Conservation (phyloP, 2,888 invertebrate species). For the Nomada fabriciana region DNA sequence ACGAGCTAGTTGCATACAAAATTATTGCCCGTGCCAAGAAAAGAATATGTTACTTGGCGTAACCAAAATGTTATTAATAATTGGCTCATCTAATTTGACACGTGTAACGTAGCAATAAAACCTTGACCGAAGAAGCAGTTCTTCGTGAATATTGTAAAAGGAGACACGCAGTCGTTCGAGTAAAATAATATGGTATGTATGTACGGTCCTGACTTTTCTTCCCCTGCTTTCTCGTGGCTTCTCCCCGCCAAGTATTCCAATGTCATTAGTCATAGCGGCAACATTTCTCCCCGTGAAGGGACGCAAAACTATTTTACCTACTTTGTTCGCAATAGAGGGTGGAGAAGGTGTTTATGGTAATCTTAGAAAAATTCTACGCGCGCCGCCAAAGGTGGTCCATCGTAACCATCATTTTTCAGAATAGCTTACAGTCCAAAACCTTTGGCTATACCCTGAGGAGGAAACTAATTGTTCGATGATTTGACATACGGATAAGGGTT, state of each 20-base stretch:
- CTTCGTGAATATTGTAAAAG: not conserved
- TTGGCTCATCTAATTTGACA: not conserved
- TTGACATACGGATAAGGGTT: not conserved
- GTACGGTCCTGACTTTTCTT: constrained; percentile 70
- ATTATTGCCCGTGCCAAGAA: not conserved
- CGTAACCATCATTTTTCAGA: constrained; percentile 72
- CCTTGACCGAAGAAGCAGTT: not conserved
- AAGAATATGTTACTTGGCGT: too few relatives aligned
- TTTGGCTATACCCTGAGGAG: constrained; percentile 9
- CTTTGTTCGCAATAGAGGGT: constrained; percentile 69
- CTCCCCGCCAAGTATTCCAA: constrained; percentile 49
- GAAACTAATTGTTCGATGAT: constrained; percentile 35
- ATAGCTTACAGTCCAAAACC: constrained; percentile 36
- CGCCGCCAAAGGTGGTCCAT: constrained; percentile 72
- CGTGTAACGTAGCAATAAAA: not conserved
- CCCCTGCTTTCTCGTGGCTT: constrained; percentile 66
- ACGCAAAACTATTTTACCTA: constrained; percentile 75
- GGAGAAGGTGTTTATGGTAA: constrained; percentile 80
- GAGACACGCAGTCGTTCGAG: not conserved
- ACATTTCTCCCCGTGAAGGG: constrained; percentile 70
- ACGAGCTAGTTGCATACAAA: too few relatives aligned
- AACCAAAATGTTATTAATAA: not conserved
- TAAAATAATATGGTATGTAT: not conserved
- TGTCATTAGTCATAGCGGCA: constrained; percentile 80
- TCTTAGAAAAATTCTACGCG: constrained; percentile 68